Conservation (phyloP, 2,888 invertebrate species). For the Napeogenes sylphis region DNA sequence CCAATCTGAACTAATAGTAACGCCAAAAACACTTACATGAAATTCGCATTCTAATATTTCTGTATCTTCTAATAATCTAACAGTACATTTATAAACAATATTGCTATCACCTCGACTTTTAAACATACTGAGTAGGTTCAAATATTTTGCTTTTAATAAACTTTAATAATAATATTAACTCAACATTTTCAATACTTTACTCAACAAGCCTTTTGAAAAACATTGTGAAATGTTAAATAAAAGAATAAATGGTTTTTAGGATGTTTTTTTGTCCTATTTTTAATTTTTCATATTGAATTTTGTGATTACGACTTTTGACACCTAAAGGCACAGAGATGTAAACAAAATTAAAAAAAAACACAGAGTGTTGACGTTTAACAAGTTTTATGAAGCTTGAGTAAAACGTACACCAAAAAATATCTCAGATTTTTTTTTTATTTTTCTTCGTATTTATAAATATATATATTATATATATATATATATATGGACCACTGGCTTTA, state of each 20-base stretch:
- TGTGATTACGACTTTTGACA: constrained; percentile 6
- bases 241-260: background rate
- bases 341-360: background rate
- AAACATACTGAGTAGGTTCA: constrained; percentile 61
- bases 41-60: constrained; percentile 96
- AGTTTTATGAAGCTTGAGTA: too few species aligned
- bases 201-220: background rate
- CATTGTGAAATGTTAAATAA: background rate
- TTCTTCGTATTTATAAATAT: too few species aligned
- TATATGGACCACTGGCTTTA: too few species aligned
- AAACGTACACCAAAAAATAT: too few species aligned
- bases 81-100: constrained; percentile 91
- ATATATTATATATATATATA: too few species aligned
- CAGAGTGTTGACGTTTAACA: background rate
- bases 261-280: background rate
- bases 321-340: background rate
- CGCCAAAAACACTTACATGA: constrained; percentile 72
- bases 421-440: too few species aligned
- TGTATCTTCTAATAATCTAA: constrained; percentile 92
- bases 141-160: background rate
- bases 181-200: constrained; percentile 13
- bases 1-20: background rate
- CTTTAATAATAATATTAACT: constrained; percentile 12
- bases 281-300: constrained; percentile 3
- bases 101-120: constrained; percentile 87